phyloP scores from a whole-genome alignment of 1,140 invertebrate species.

The Euura saliciscinereae region DNA sequence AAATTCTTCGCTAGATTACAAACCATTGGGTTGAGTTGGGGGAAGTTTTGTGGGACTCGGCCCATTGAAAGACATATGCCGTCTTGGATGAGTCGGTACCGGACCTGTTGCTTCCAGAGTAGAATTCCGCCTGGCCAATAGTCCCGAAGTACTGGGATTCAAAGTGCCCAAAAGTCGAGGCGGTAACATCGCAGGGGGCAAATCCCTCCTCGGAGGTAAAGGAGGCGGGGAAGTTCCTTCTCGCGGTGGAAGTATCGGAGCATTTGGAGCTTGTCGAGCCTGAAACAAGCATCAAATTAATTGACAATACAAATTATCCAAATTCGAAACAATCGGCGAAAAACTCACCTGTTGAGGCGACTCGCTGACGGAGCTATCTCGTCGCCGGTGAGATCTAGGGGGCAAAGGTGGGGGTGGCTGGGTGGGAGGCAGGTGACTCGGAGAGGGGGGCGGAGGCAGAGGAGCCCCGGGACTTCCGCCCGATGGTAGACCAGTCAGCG shows the following conservation, averaged over 20 bases:
- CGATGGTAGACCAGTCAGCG: constrained; percentile 40
- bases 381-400: constrained; percentile 60
- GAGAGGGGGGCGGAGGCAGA: constrained; percentile 55
- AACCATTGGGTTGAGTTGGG: constrained; percentile 55
- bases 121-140: constrained; percentile 56
- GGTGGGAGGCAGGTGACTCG: constrained; percentile 54
- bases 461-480: constrained; percentile 58
- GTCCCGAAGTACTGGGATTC: constrained; percentile 46
- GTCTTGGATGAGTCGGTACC: constrained; percentile 42
- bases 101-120: constrained; percentile 50
- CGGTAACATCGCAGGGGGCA: constrained; percentile 52
- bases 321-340: constrained; percentile 14
- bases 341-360: constrained; percentile 60
- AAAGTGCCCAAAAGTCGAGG: constrained; percentile 51
- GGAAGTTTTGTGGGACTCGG: constrained; percentile 55
- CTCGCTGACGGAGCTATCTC: constrained; percentile 68
- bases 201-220: constrained; percentile 64
- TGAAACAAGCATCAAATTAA: constrained; percentile 30
- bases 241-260: constrained; percentile 65
- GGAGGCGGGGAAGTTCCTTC: constrained; percentile 67
- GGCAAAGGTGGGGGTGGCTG: constrained; percentile 65
- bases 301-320: constrained; percentile 1
- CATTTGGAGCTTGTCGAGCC: constrained; percentile 65
- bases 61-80: constrained; percentile 58
- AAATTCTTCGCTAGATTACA: background rate